These are phyloP conservation scores for Liopterus haemorrhoidalis DNA, from an alignment of 2,888 invertebrate genomes.

Conservation along the genomic window DNA sequence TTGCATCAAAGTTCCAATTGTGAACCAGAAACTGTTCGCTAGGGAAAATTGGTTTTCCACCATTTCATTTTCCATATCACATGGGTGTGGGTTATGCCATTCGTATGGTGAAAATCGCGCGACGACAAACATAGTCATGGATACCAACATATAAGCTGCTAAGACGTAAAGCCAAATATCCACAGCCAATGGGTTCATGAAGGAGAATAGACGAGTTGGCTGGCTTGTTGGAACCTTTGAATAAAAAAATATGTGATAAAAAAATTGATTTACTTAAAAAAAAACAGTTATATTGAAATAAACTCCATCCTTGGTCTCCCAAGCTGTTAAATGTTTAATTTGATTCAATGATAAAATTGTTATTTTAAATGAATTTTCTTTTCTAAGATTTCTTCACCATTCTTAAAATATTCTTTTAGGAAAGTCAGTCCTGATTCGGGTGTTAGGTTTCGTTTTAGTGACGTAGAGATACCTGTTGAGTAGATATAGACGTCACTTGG, in stretches of 20 bases:
- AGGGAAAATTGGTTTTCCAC: constrained; percentile 95
- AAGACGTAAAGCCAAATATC: constrained; percentile 96
- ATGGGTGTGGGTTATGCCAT: constrained; percentile 79
- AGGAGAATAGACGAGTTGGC: constrained; percentile 85
- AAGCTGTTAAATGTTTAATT: too few species aligned
- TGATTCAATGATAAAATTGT: too few species aligned
- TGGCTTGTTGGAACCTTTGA: constrained; percentile 80
- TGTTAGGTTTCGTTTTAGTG: too few species aligned
- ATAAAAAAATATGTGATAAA: constrained; percentile 13
- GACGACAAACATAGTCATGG: constrained; percentile 91
- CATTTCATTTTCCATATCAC: constrained; percentile 74
- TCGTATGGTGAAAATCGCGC: constrained; percentile 96
- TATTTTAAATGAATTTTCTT: too few species aligned
- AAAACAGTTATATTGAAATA: too few species aligned
- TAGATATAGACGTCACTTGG: too few species aligned
- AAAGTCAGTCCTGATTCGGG: too few species aligned
- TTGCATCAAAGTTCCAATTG: constrained; percentile 80
- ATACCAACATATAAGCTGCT: constrained; percentile 89
- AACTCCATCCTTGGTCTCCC: too few species aligned
- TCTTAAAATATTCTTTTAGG: too few species aligned
- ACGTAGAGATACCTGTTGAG: too few species aligned
- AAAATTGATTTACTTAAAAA: too few species aligned
- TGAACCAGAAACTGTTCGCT: constrained; percentile 89
- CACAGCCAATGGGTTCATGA: constrained; percentile 91
- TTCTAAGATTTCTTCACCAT: too few species aligned